Percentiles rank a stretch among this genome's conserved stretches.
phyloP scores from a whole-genome alignment of 1,140 invertebrate genomes.

The Yoshiicerus persimilis region DNA sequence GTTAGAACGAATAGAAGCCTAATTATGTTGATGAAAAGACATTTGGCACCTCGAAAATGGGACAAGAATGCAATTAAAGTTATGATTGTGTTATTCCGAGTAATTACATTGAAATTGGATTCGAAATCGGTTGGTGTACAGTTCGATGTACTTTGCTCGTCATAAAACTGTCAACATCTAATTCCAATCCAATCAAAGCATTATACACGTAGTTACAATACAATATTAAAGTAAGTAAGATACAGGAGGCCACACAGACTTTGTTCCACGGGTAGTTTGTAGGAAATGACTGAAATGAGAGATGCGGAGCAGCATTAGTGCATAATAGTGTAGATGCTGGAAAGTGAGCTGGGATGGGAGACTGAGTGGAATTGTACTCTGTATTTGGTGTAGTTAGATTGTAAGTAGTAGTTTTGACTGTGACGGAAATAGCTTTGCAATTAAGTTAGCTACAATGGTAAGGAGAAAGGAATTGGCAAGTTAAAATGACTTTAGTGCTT shows the following conservation, averaged over 20 bases:
- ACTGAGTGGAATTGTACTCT: too few relatives aligned
- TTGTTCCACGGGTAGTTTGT: too few relatives aligned
- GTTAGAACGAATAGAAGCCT: neutral
- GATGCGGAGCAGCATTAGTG: too few relatives aligned
- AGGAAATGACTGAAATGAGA: too few relatives aligned
- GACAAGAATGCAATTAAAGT: neutral
- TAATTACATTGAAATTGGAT: neutral
- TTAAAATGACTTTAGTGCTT: neutral
- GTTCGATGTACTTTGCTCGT: neutral
- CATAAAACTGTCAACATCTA: neutral
- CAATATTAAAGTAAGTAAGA: neutral
- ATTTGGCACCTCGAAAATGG: neutral
- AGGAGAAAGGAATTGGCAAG: neutral
- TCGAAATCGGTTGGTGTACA: too few relatives aligned
- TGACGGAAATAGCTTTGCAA: neutral
- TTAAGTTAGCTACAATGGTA: neutral
- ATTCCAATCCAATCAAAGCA: neutral
- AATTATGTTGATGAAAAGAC: neutral
- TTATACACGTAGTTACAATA: neutral
- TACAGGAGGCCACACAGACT: too few relatives aligned
- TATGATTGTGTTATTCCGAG: neutral
- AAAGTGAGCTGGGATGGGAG: neutral
- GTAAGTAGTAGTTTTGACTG: neutral
- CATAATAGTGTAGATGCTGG: neutral
- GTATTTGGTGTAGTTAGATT: neutral